Evolutionary conservation across 2,888 invertebrate genomes (phyloP), one percentile per base, ranked within the genome.

Genomic region (Scaptomyza flava): DNA sequence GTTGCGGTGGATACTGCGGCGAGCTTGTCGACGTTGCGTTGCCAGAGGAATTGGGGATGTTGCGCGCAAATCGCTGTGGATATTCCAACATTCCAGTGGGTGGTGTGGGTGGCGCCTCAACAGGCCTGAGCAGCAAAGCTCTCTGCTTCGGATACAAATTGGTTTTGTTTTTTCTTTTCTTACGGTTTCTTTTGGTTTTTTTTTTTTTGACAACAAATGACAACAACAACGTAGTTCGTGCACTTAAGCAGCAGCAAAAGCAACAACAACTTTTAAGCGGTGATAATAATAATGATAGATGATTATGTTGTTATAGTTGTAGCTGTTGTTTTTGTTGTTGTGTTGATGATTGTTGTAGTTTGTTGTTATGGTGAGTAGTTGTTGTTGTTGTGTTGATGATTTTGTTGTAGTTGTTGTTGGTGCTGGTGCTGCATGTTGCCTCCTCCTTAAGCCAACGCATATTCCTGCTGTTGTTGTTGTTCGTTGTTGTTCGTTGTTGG

Each of bases 61-160:
- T 94, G 93, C 95, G 95, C 93, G 94, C 93, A 91, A 95, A 95
- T 93, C 95, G 94, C 93, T 91, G 91, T 88, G 91, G 91, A 90
- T 91, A 91, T 89, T 92, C 92, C 91, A 92, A 92, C 92, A 92
- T 92, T 92, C 91, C 91, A 89, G 79, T 79, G 84, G 77, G 70
- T 50, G 34, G 34, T 20, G 6, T 12, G 34, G 34, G 34, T 50
- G 74, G 67, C 77, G 76, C 73, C 76, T 77, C 80, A 70, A 73
- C 46, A 38, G 67, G 79, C 72, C 66, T 68, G 77, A 70, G 70
- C 63, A 70, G 77, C 68, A 36, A 36, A n/a, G 76, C 72, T 72
- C 43, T 60, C 66, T 66, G 66, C 58, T 47, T 66, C 52, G 66
- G 58, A 66, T 36, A 66, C 48, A 68, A 64, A 48, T 51, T 38